Evolutionary conservation across 2,888 invertebrate genomes (phyloP).

Genomic region (Agriopis marginaria): DNA sequence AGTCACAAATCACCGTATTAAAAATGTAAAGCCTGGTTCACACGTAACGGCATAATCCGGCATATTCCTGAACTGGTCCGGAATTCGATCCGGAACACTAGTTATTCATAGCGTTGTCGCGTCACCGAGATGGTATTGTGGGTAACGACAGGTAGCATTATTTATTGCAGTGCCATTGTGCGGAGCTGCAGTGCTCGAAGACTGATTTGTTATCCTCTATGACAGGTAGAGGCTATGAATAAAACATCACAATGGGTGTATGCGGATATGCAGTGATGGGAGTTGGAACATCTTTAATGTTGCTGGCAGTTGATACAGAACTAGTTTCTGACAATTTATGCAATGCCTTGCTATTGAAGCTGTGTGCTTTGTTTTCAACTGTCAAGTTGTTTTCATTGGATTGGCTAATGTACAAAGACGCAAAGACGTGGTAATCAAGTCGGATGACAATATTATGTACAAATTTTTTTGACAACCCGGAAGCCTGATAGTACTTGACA

Average conservation of each 20-base stretch:
- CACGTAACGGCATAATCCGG: slow-evolving; percentile 31
- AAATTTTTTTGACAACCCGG: too few species aligned
- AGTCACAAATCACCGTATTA: slow-evolving; percentile 30
- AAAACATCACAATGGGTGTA: slow-evolving; percentile 30
- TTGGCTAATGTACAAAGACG: too few species aligned
- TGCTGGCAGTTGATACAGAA: background rate
- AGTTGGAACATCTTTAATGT: slow-evolving; percentile 10
- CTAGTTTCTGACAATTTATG: background rate
- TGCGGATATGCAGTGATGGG: slow-evolving; percentile 2
- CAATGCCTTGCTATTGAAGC: background rate
- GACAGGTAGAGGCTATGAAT: slow-evolving; percentile 43
- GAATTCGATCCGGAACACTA: slow-evolving; percentile 38
- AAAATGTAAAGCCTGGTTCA: slow-evolving; percentile 34
- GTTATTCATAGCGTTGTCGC: slow-evolving; percentile 49
- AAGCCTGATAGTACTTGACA: too few species aligned
- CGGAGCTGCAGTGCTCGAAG: slow-evolving; percentile 34
- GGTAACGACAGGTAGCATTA: slow-evolving; percentile 51
- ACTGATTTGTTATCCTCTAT: slow-evolving; percentile 44
- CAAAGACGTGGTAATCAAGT: too few species aligned
- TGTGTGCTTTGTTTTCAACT: background rate
- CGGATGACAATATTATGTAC: too few species aligned
- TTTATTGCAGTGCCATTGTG: slow-evolving; percentile 46
- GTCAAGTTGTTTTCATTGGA: background rate
- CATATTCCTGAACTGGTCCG: slow-evolving; percentile 26
- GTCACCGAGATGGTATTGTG: slow-evolving; percentile 49